These are phyloP conservation scores for Eospalax fontanierii DNA, from an alignment of 2,797 vertebrate species.

Conservation along the genomic window DNA sequence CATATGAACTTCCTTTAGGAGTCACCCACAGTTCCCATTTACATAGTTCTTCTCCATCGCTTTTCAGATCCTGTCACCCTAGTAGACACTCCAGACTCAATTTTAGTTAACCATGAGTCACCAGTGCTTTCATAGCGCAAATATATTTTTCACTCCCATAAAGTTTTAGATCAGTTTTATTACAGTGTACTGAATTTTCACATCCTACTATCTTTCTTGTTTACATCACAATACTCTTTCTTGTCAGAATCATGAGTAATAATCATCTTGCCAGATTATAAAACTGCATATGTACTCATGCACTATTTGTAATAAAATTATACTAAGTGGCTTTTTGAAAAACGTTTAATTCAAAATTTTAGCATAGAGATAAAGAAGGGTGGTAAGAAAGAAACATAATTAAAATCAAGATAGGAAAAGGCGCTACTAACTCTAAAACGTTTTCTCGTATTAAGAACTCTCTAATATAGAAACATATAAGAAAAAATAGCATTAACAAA, in stretches of 20 bases:
- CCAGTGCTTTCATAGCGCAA: slow-evolving; percentile 78
- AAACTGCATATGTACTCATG: slow-evolving; percentile 46
- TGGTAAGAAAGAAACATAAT: slow-evolving; percentile 12
- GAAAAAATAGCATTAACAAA: slow-evolving; percentile 39
- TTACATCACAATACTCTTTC: not conserved
- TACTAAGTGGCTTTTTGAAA: slow-evolving; percentile 41
- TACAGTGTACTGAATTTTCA: slow-evolving; percentile 67
- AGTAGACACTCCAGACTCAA: slow-evolving; percentile 72
- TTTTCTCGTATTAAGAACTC: slow-evolving; percentile 13
- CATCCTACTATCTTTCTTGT: not conserved
- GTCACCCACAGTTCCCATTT: not conserved
- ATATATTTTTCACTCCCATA: slow-evolving; percentile 78
- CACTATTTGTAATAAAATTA: slow-evolving; percentile 63
- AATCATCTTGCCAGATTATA: slow-evolving; percentile 57
- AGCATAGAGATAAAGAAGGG: slow-evolving; percentile 44
- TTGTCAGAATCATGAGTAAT: not conserved
- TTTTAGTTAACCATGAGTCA: slow-evolving; percentile 69
- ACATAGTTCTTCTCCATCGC: slow-evolving; percentile 41
- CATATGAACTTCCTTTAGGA: slow-evolving; percentile 17
- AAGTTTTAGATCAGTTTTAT: slow-evolving; percentile 77
- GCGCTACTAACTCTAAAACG: slow-evolving; percentile 50
- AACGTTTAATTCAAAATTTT: slow-evolving; percentile 74
- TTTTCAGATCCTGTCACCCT: slow-evolving; percentile 33
- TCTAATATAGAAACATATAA: slow-evolving; percentile 49
- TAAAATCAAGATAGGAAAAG: slow-evolving; percentile 63